Percentiles rank a stretch among this genome's conserved stretches.
Evolutionary conservation across 2,888 invertebrate species (phyloP).

Genomic region (Cephus pulcher): DNA sequence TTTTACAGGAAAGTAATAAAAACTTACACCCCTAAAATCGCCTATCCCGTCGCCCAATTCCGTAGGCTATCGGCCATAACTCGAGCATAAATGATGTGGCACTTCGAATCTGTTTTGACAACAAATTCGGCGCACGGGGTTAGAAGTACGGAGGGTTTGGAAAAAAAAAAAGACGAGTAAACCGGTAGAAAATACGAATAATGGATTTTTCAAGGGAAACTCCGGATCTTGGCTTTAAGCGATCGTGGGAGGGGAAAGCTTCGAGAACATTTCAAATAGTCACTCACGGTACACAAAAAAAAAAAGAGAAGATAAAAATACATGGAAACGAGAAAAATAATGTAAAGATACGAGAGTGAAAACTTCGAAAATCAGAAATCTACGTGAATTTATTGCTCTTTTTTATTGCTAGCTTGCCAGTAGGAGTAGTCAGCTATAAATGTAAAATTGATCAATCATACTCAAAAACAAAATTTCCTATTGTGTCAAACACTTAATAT

Average conservation of each 20-base stretch:
- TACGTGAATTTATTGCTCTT: background rate
- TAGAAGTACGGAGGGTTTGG: background rate
- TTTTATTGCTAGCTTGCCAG: background rate
- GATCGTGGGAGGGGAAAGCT: background rate
- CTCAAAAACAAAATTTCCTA: background rate
- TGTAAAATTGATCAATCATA: background rate
- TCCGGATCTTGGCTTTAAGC: background rate
- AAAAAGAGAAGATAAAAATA: background rate
- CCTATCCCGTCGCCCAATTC: background rate
- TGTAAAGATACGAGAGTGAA: background rate
- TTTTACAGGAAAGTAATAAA: background rate
- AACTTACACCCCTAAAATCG: background rate
- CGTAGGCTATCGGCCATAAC: background rate
- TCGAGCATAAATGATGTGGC: background rate
- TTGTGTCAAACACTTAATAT: background rate
- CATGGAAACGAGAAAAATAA: background rate
- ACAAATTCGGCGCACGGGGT: background rate
- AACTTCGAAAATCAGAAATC: background rate
- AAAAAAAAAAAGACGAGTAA: background rate
- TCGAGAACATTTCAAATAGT: background rate
- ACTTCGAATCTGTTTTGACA: background rate
- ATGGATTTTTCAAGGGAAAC: background rate
- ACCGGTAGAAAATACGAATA: background rate
- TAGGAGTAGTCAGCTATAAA: background rate
- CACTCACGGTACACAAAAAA: background rate